Conservation (phyloP, 2,797 vertebrate species). For the Myotis daubentonii region DNA sequence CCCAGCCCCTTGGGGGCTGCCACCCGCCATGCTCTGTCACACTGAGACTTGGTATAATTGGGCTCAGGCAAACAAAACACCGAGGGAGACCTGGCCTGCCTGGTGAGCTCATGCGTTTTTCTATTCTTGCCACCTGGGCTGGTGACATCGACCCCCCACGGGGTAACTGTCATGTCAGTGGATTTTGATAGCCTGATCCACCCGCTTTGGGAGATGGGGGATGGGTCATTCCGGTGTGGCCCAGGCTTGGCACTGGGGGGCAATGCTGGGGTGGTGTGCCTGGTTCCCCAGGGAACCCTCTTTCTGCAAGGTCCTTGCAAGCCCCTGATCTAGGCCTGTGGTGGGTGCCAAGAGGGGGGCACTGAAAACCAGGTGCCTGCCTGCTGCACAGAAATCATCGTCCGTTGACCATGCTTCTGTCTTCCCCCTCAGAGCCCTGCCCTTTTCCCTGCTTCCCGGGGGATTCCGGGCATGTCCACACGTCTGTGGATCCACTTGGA, state of each 20-base stretch:
- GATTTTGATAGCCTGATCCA: background rate
- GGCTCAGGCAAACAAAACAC: constrained; percentile 31
- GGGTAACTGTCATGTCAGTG: background rate
- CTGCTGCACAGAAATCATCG: accelerated
- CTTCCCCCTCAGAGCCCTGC: background rate
- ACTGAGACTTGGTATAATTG: constrained; percentile 69
- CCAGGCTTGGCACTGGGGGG: background rate
- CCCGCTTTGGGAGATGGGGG: background rate
- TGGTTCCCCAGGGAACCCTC: background rate
- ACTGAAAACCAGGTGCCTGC: background rate
- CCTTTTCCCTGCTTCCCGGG: background rate
- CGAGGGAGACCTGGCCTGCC: constrained; percentile 57
- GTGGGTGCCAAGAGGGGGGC: background rate
- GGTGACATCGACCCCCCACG: constrained; percentile 51
- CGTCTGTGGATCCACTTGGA: background rate
- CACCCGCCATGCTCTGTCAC: background rate
- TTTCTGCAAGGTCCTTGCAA: background rate
- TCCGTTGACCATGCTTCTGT: background rate
- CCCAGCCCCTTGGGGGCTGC: background rate
- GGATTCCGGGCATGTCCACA: background rate
- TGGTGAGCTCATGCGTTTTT: constrained; percentile 60
- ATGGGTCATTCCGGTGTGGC: background rate
- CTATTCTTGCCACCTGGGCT: constrained; percentile 20
- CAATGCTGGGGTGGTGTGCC: background rate
- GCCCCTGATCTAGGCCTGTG: background rate